Evolutionary conservation across 2,888 invertebrate genomes (phyloP).

Genomic region (Nomada fabriciana): DNA sequence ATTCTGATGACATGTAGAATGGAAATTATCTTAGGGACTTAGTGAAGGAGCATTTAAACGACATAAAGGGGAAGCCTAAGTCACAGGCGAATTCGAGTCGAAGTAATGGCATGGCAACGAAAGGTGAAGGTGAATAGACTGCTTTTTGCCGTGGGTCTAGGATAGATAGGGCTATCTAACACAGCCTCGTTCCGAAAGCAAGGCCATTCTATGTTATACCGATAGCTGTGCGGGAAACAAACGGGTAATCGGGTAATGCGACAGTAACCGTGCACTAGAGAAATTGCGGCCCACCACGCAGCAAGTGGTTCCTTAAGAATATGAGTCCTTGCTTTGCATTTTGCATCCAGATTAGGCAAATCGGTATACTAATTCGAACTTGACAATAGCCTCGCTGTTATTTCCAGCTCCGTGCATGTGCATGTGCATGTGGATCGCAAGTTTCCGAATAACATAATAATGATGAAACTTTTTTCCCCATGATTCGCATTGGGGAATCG

Average conservation of each 20-base stretch:
- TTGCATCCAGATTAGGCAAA: neutral
- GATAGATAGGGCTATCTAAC: constrained; percentile 1
- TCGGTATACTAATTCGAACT: neutral
- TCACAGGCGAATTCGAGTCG: neutral
- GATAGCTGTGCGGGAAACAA: neutral
- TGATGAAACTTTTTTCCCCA: too few relatives aligned
- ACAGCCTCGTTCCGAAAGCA: constrained; percentile 11
- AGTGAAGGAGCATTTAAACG: neutral
- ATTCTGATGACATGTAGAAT: too few relatives aligned
- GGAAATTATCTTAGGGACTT: too few relatives aligned
- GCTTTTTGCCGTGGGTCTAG: constrained; percentile 15
- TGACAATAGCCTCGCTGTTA: too few relatives aligned
- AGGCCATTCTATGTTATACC: neutral
- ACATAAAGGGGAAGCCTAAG: neutral
- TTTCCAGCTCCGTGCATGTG: too few relatives aligned
- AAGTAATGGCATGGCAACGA: neutral
- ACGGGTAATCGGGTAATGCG: neutral
- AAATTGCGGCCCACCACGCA: neutral
- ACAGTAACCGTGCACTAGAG: neutral
- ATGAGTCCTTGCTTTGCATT: neutral
- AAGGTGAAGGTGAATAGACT: constrained; percentile 15
- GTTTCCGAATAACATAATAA: too few relatives aligned
- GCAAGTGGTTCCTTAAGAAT: neutral
- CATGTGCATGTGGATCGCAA: too few relatives aligned
- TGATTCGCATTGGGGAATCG: too few relatives aligned